Conservation (phyloP, 2,113 vertebrate species). For the Procavia capensis region DNA sequence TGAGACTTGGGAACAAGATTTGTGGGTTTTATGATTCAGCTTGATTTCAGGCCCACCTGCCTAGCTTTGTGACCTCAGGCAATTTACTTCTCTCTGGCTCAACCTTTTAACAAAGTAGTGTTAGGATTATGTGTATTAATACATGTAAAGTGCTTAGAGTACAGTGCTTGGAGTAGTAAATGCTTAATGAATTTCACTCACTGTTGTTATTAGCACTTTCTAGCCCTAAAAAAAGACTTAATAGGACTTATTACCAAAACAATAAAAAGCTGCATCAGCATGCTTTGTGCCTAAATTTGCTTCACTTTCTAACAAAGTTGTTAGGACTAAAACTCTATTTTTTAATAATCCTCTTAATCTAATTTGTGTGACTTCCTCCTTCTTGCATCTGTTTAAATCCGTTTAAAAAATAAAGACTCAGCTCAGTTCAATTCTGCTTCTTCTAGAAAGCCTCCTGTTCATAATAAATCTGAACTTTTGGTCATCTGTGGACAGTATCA, state of each 20-base stretch:
- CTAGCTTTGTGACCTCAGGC: not conserved
- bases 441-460: not conserved
- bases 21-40: not conserved
- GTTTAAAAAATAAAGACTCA: constrained; percentile 8
- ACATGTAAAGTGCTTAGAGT: not conserved
- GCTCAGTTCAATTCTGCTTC: not conserved
- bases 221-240: not conserved
- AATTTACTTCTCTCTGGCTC: not conserved
- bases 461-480: not conserved
- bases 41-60: not conserved
- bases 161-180: not conserved
- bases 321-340: not conserved
- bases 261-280: not conserved
- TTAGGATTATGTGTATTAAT: not conserved
- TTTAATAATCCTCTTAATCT: not conserved
- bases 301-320: constrained; percentile 8
- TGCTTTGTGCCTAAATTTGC: not conserved
- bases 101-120: not conserved
- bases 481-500: not conserved
- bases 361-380: not conserved
- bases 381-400: constrained; percentile 8
- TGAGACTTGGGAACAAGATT: not conserved
- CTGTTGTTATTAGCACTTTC: not conserved
- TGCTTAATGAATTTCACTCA: not conserved
- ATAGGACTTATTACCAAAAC: not conserved